Evolutionary conservation across 2,797 vertebrate species (phyloP).

Genomic region (Sebastolobus alascanus): DNA sequence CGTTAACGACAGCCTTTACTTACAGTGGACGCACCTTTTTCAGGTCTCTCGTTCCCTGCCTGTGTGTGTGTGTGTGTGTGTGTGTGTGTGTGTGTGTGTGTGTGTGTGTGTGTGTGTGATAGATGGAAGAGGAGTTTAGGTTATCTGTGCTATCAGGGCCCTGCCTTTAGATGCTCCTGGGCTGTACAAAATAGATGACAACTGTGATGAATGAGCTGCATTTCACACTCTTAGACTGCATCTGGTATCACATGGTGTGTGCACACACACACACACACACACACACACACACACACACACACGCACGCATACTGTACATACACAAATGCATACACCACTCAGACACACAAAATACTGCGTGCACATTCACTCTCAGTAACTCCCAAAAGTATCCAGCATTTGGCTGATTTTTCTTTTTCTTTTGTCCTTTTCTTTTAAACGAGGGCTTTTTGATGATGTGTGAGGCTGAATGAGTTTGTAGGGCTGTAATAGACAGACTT

Average conservation of each 20-base stretch:
- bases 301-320: slow-evolving; percentile 29
- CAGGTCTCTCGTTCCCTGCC: neutral
- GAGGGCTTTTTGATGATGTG: slow-evolving; percentile 22
- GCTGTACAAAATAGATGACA: slow-evolving; percentile 70
- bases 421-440: slow-evolving; percentile 9
- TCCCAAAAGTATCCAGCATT: slow-evolving; percentile 10
- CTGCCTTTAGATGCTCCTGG: slow-evolving; percentile 68
- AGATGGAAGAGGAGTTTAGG: slow-evolving; percentile 65
- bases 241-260: slow-evolving; percentile 38
- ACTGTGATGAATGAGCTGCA: slow-evolving; percentile 73
- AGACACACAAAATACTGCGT: slow-evolving; percentile 4
- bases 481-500: slow-evolving; percentile 7
- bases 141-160: slow-evolving; percentile 71
- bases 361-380: slow-evolving; percentile 5
- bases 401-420: slow-evolving; percentile 19
- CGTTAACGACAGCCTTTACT: neutral
- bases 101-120: slow-evolving; percentile 34
- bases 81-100: slow-evolving; percentile 17
- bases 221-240: slow-evolving; percentile 65
- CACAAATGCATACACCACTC: slow-evolving; percentile 15
- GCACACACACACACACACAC: slow-evolving; percentile 23
- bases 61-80: slow-evolving; percentile 19
- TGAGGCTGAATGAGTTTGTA: neutral
- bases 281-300: slow-evolving; percentile 31
- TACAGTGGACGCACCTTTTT: neutral